Evolutionary conservation across 2,113 vertebrate species (phyloP), one percentile per base, ranked within the genome.

Genomic region (Tetrao urogallus): DNA sequence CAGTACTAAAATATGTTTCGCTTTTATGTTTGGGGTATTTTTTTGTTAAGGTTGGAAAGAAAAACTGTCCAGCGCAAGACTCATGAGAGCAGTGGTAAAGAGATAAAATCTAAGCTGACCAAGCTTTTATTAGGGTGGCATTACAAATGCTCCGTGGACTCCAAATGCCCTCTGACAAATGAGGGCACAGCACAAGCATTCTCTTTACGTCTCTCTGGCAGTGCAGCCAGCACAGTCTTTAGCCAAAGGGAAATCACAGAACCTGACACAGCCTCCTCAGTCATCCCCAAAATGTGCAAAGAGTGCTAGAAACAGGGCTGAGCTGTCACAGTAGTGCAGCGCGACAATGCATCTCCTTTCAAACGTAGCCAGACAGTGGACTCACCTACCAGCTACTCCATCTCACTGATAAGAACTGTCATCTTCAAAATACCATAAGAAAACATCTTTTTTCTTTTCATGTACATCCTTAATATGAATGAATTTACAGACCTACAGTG

Each of bases 151-250:
- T 65, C 34, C 11, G 6, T 13, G 32, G 61, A 21, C 28, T 89
- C 45, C 52, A 40, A 79, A 12, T 1, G 8, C 30, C 36, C 57
- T n/a, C 24, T 54, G 69, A 50, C 7, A 91, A 72, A 71, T 1
- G 1, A 72, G 8, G 20, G 36, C 40, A 73, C 0, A 1, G 60
- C 13, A 30, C 24, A 77, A 20, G 15, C 32, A 48, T 7, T 19
- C 22, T 88, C 48, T 32, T 64, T 24, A 47, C 3, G 1, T 16
- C 34, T 24, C 32, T 57, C 3, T 3, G 45, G 52, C 45, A 76
- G 63, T 45, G 54, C 45, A 45, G 40, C 8, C 2, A 2, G 34
- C 24, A 61, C 10, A 14, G 40, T 18, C 21, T 12, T 18, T 25
- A 77, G 32, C 28, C 47, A 86, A 78, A 63, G 27, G 21, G 27